phyloP scores from a whole-genome alignment of 2,113 vertebrate species.

The Oncorhynchus tshawytscha region DNA sequence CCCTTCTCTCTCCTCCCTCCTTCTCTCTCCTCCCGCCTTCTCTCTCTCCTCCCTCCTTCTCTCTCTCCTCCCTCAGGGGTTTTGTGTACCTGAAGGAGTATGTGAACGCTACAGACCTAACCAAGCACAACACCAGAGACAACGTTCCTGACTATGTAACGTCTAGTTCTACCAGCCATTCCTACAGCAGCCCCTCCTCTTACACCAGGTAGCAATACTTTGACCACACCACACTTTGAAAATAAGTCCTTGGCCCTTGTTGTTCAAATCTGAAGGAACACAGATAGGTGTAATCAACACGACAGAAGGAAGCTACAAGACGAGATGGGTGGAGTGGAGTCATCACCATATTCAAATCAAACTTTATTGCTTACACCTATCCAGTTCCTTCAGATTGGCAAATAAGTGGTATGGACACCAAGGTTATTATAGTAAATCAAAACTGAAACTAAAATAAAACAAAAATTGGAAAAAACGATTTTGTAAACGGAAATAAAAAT shows the following conservation, averaged over 20 bases:
- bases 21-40: too few relatives aligned
- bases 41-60: neutral
- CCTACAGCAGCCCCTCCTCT: constrained; percentile 64
- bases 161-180: constrained; percentile 61
- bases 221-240: constrained; percentile 1
- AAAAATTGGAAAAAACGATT: too few relatives aligned
- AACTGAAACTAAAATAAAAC: neutral
- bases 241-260: constrained; percentile 14
- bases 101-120: constrained; percentile 62
- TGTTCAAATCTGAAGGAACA: constrained; percentile 18
- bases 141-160: constrained; percentile 57
- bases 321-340: constrained; percentile 9
- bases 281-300: neutral
- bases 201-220: constrained; percentile 55
- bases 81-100: constrained; percentile 86
- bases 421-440: neutral
- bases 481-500: too few relatives aligned
- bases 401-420: constrained; percentile 12
- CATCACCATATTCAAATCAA: constrained; percentile 33
- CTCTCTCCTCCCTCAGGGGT: constrained; percentile 53
- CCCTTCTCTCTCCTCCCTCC: too few relatives aligned
- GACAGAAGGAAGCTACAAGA: constrained; percentile 41
- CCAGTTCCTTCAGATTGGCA: constrained; percentile 27
- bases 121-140: constrained; percentile 2
- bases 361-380: constrained; percentile 44